Evolutionary conservation across 2,888 invertebrate species (phyloP), one percentile per base, ranked within the genome.

Genomic region (Epiblema foenella): DNA sequence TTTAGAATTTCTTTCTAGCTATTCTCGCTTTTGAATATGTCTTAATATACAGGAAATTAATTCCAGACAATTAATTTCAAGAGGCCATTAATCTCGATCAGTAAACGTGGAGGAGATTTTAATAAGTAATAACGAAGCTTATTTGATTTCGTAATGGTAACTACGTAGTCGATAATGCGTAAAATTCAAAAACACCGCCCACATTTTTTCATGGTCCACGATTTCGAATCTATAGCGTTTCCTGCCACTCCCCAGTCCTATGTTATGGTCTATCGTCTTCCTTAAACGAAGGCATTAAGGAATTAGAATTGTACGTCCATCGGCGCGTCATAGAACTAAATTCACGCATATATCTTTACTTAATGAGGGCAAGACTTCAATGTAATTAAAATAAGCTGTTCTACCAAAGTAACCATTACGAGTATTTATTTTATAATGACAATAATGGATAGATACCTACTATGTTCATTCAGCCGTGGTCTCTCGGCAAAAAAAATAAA

Each of bases 141-240:
- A 51, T 11, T 57, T 20, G 8, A 60, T 59, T 66, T 51, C 24
- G 17, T 60, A 60, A 62, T 70, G 20, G n/a, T 59, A n/a, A 52
- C 37, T 49, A 9, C 49, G n/a, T 29, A 67, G 18, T 29, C 66
- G 71, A 71, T 71, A 62, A 67, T 67, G 71, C 71, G 71, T 60
- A 71, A 71, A 71, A 71, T 67, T 71, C 56, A 62, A 71, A 71
- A 71, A 67, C 54, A 18, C 60, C 71, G 56, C 60, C 67, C 59
- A 65, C 69, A 51, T 66, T 67, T 71, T 71, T 66, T 71, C 66
- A 71, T 67, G 71, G 71, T 67, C 65, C 49, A 71, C 71, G 71
- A 49, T 71, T 71, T 62, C 51, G 51, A 71, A 71, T 67, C 67
- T 71, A 71, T 62, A 62, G 49, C 49, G 11, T 20, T 71, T 71